Evolutionary conservation across 2,888 invertebrate species (phyloP).

Genomic region (Microctonus brassicae): DNA sequence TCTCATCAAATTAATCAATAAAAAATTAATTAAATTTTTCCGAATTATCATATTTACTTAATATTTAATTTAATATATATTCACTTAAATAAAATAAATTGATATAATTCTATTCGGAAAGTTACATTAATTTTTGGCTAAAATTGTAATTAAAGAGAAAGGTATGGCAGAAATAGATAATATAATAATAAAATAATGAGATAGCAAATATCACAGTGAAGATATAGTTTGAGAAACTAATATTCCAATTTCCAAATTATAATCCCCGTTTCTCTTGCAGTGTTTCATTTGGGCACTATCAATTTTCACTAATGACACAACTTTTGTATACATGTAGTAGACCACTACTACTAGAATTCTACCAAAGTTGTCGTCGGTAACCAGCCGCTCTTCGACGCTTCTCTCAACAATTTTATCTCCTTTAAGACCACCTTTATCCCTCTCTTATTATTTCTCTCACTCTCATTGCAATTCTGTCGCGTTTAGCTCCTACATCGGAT

Average conservation of each 20-base stretch:
- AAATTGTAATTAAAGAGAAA: conserved; percentile 8
- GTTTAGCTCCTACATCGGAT: background rate
- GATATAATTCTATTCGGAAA: background rate
- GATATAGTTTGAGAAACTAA: conserved; percentile 41
- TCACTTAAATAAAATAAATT: background rate
- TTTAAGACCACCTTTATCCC: conserved; percentile 23
- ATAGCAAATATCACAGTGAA: conserved; percentile 5
- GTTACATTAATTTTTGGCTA: background rate
- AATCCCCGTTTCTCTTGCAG: conserved; percentile 35
- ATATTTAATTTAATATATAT: too few relatives aligned
- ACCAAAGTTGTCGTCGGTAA: conserved; percentile 23
- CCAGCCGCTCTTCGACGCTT: conserved; percentile 34
- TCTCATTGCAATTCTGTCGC: conserved; percentile 5
- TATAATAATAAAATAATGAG: conserved; percentile 14
- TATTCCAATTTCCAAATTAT: conserved; percentile 43
- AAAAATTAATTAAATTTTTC: background rate
- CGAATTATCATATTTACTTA: too few relatives aligned
- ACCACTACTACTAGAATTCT: background rate
- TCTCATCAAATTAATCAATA: too few relatives aligned
- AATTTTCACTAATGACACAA: conserved; percentile 52
- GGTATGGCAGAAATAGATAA: background rate
- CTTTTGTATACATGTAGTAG: conserved; percentile 38
- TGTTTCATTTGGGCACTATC: conserved; percentile 46
- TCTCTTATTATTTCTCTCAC: conserved; percentile 30
- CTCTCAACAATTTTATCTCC: conserved; percentile 30